Conservation (phyloP, 2,888 invertebrate genomes). For the Patella ulyssiponensis region DNA sequence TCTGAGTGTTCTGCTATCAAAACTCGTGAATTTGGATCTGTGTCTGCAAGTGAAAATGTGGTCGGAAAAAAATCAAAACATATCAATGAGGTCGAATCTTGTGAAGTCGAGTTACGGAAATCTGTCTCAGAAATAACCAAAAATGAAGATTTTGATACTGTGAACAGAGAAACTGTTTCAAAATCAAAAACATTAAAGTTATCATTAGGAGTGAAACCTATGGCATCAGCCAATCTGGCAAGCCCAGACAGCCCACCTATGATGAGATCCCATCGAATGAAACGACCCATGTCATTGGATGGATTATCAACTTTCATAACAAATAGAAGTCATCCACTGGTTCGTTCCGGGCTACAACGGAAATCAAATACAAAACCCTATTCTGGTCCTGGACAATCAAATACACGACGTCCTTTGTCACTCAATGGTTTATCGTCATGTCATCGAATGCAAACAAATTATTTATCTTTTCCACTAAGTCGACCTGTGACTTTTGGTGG, state of each 20-base stretch:
- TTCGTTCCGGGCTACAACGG: neutral
- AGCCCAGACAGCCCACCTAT: slow-evolving; percentile 6
- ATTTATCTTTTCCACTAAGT: slow-evolving; percentile 26
- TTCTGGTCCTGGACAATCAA: slow-evolving; percentile 4
- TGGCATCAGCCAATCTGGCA: neutral
- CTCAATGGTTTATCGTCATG: slow-evolving; percentile 20
- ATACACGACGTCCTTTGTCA: slow-evolving; percentile 1
- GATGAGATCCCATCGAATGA: neutral
- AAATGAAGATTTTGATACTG: neutral
- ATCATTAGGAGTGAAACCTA: neutral
- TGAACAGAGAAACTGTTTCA: neutral
- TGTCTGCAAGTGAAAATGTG: neutral
- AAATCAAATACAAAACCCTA: slow-evolving; percentile 4
- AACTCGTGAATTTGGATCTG: neutral
- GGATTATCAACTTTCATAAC: neutral
- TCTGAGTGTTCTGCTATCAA: neutral
- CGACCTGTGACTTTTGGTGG: slow-evolving; percentile 19
- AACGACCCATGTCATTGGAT: slow-evolving; percentile 9
- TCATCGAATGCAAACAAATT: slow-evolving; percentile 26
- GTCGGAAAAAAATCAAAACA: neutral
- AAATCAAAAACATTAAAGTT: neutral
- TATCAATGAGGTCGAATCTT: neutral
- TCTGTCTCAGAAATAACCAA: neutral
- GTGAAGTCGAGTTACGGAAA: slow-evolving; percentile 4
- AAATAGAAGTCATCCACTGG: neutral